Evolutionary conservation across 2,888 invertebrate species (phyloP).

Genomic region (Opisthograptis luteolata): DNA sequence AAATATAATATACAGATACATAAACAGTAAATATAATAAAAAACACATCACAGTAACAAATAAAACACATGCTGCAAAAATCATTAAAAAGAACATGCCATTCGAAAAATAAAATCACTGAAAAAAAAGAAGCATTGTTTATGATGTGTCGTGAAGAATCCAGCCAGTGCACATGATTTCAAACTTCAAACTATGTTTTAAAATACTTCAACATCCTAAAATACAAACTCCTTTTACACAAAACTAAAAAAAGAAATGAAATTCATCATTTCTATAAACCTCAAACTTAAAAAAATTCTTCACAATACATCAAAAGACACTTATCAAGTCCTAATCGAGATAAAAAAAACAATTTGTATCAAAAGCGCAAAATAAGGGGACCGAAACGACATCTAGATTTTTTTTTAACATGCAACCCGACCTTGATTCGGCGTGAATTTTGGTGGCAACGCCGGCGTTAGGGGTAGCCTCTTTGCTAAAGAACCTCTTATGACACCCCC

Average conservation of each 20-base stretch:
- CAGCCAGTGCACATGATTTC: conserved; percentile 18
- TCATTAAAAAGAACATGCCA: conserved; percentile 13
- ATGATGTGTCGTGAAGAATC: conserved; percentile 25
- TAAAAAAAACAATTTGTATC: conserved; percentile 29
- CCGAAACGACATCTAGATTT: conserved; percentile 45
- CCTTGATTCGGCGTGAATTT: conserved; percentile 80
- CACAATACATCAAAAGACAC: conserved; percentile 22
- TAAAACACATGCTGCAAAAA: conserved; percentile 20
- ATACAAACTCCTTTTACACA: background rate
- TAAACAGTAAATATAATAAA: conserved; percentile 4
- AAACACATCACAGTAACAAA: background rate
- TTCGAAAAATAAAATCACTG: conserved; percentile 4
- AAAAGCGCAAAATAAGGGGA: conserved; percentile 51
- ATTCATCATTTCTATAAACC: background rate
- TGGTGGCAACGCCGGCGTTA: conserved; percentile 79
- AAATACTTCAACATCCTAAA: too few species aligned
- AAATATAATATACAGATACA: background rate
- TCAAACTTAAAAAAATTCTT: conserved; percentile 18
- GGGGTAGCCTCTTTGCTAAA: conserved; percentile 80
- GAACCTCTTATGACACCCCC: conserved; percentile 64
- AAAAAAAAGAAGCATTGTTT: conserved; percentile 16
- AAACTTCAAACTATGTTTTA: background rate
- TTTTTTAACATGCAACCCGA: conserved; percentile 66
- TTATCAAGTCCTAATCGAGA: conserved; percentile 30
- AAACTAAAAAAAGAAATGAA: background rate